phyloP scores from a whole-genome alignment of 2,797 vertebrate genomes.

The Numenius phaeopus region DNA sequence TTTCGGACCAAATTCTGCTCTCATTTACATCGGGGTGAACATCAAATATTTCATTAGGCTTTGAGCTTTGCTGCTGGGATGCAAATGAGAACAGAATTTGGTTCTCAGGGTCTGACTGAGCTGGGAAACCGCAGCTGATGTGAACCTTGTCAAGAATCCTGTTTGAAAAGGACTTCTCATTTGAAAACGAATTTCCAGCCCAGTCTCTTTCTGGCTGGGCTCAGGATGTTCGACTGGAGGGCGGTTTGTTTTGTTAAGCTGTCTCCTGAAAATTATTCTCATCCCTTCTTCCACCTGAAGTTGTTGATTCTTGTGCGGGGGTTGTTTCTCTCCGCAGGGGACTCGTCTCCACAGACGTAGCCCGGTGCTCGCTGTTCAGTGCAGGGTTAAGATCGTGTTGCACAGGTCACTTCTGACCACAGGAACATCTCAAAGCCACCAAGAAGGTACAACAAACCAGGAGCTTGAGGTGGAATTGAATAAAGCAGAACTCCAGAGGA shows the following conservation, averaged over 20 bases:
- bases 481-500: neutral
- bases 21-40: neutral
- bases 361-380: neutral
- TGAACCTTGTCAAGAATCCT: neutral
- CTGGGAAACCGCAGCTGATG: neutral
- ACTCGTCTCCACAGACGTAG: neutral
- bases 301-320: fast-evolving
- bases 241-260: neutral
- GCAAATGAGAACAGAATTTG: neutral
- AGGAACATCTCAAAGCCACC: neutral
- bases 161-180: neutral
- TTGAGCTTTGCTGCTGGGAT: neutral
- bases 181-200: neutral
- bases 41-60: neutral
- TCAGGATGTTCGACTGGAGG: neutral
- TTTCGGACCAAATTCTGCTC: constrained; percentile 6
- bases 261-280: neutral
- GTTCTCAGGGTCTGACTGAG: neutral
- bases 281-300: neutral
- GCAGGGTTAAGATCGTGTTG: neutral
- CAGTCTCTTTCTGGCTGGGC: neutral
- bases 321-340: neutral
- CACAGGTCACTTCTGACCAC: neutral
- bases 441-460: neutral
- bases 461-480: neutral